Percentiles rank a stretch among this genome's conserved stretches.
phyloP scores from a whole-genome alignment of 2,113 vertebrate species.

The Paradoxurus hermaphroditus region DNA sequence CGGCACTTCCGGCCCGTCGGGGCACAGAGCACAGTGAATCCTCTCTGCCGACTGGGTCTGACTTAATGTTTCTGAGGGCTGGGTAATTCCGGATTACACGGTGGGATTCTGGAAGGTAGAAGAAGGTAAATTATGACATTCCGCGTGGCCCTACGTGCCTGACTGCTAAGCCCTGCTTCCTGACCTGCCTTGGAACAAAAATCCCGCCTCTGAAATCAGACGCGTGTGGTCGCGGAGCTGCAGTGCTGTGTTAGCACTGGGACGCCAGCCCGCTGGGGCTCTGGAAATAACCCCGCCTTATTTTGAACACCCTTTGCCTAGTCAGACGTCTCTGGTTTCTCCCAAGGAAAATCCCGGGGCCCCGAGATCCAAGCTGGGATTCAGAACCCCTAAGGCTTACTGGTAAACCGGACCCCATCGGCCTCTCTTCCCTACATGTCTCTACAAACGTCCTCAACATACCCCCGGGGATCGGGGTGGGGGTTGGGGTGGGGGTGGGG shows the following conservation, averaged over 20 bases:
- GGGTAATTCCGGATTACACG: not conserved
- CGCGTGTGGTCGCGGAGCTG: fast-evolving
- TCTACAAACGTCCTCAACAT: not conserved
- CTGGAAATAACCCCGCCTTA: slow-evolving; percentile 57
- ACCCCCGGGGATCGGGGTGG: fast-evolving
- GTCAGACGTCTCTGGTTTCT: slow-evolving; percentile 46
- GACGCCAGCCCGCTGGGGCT: fast-evolving
- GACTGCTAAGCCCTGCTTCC: not conserved
- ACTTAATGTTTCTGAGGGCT: not conserved
- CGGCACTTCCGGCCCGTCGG: fast-evolving
- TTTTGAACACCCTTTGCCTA: slow-evolving; percentile 62
- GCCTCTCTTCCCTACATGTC: fast-evolving
- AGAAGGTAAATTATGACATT: fast-evolving
- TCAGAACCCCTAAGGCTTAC: not conserved
- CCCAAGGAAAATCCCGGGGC: not conserved
- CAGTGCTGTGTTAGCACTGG: not conserved
- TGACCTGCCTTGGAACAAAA: not conserved
- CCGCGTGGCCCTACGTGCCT: fast-evolving
- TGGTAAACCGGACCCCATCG: not conserved
- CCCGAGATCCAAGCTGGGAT: not conserved
- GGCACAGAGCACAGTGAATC: fast-evolving
- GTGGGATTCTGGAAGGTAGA: not conserved
- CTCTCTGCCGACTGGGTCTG: fast-evolving
- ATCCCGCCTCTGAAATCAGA: not conserved
- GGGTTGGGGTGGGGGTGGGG: too few species aligned